Percentiles rank a stretch among this genome's conserved stretches.
phyloP scores from a whole-genome alignment of 2,113 vertebrate genomes.

The Cygnus buccinator region DNA sequence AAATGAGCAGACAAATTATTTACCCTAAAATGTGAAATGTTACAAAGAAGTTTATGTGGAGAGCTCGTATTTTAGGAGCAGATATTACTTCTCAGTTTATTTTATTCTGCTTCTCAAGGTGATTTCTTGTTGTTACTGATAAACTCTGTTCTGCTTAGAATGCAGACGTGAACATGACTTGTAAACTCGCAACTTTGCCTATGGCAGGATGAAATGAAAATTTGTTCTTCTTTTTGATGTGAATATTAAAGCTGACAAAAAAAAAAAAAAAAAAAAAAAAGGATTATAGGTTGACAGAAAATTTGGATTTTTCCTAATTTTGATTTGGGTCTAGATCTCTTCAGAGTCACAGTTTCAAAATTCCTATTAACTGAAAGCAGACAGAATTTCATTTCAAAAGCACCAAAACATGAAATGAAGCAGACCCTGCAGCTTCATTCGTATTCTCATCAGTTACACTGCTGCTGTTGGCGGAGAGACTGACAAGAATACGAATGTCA shows the following conservation, averaged over 20 bases:
- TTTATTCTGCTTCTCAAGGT: background rate
- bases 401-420: background rate
- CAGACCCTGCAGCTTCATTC: background rate
- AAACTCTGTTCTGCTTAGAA: background rate
- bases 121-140: background rate
- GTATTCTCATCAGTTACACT: background rate
- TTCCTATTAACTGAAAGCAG: background rate
- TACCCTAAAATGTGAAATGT: background rate
- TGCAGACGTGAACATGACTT: background rate
- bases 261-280: background rate
- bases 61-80: background rate
- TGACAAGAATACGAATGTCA: slow-evolving; percentile 19
- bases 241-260: background rate
- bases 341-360: background rate
- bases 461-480: background rate
- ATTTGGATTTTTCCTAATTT: background rate
- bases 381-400: background rate
- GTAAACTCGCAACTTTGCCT: background rate
- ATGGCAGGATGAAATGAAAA: background rate
- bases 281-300: background rate
- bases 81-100: background rate
- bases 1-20: background rate
- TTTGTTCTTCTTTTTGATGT: background rate
- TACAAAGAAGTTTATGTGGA: background rate
- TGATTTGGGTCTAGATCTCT: background rate